Evolutionary conservation across 2,797 vertebrate genomes (phyloP).

Genomic region (Denticeps clupeoides): DNA sequence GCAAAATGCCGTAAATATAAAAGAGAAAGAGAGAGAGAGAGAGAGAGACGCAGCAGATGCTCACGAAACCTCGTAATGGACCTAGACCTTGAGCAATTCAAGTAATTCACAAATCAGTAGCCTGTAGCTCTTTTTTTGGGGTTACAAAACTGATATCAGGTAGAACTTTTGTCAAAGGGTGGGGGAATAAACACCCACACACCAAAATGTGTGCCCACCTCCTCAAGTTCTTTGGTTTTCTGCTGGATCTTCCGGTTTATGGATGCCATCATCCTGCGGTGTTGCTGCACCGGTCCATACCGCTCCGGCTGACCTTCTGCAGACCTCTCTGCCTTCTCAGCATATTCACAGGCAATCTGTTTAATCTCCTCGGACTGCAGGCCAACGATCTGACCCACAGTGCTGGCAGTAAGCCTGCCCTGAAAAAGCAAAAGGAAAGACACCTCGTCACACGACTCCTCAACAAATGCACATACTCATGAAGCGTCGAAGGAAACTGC

Average conservation of each 20-base stretch:
- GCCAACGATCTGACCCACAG: constrained; percentile 90
- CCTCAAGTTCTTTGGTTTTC: constrained; percentile 70
- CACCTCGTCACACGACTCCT: too few relatives aligned
- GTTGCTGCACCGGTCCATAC: constrained; percentile 76
- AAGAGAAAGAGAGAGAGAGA: too few relatives aligned
- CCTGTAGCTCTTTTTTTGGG: too few relatives aligned
- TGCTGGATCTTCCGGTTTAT: constrained; percentile 84
- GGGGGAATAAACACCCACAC: too few relatives aligned
- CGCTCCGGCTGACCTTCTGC: constrained; percentile 76
- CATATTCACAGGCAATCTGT: constrained; percentile 85
- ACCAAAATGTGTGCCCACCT: too few relatives aligned
- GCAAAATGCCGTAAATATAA: too few relatives aligned
- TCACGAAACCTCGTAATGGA: neutral
- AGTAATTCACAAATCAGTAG: too few relatives aligned
- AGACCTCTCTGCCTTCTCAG: constrained; percentile 79
- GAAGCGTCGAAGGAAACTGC: neutral
- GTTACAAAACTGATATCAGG: too few relatives aligned
- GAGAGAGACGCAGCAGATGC: neutral
- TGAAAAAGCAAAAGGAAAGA: too few relatives aligned
- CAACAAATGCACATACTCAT: too few relatives aligned
- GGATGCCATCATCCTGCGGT: constrained; percentile 68
- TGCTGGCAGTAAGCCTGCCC: constrained; percentile 81
- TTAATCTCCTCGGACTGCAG: constrained; percentile 92
- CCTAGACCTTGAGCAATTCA: too few relatives aligned
- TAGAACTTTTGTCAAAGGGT: too few relatives aligned